Percentiles rank a stretch among this genome's conserved stretches.
Conservation (phyloP, 2,797 vertebrate species). For the Gymnoscopelus microlampas region DNA sequence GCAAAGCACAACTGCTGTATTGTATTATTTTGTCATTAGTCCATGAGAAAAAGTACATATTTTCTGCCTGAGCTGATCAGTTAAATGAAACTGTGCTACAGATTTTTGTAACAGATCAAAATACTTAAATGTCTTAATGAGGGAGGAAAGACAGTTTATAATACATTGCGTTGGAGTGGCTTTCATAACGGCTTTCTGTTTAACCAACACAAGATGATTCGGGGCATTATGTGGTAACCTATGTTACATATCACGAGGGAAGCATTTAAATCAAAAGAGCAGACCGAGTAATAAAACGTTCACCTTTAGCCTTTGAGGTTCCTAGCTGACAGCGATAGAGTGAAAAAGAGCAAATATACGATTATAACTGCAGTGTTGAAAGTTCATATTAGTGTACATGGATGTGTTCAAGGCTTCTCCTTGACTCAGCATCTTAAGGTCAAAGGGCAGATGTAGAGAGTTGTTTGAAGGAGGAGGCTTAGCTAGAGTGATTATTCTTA, state of each 20-base stretch:
- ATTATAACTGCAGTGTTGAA: slow-evolving; percentile 20
- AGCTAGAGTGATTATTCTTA: slow-evolving; percentile 14
- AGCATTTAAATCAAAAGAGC: not conserved
- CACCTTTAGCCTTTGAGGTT: slow-evolving; percentile 5
- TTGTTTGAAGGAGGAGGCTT: not conserved
- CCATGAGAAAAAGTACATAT: slow-evolving; percentile 13
- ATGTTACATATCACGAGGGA: too few relatives aligned
- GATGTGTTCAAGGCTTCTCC: slow-evolving; percentile 32
- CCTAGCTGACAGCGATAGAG: slow-evolving; percentile 3
- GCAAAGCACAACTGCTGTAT: not conserved
- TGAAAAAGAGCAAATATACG: slow-evolving; percentile 19
- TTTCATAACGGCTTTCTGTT: slow-evolving; percentile 39
- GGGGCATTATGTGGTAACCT: slow-evolving; percentile 14
- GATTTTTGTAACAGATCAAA: slow-evolving; percentile 5
- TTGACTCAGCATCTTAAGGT: slow-evolving; percentile 24
- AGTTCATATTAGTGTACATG: slow-evolving; percentile 14
- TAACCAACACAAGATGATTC: slow-evolving; percentile 29
- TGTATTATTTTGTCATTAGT: not conserved
- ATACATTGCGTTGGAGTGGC: slow-evolving; percentile 20
- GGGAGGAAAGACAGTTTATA: slow-evolving; percentile 16
- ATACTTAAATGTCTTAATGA: slow-evolving; percentile 13
- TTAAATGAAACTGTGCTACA: slow-evolving; percentile 2
- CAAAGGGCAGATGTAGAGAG: slow-evolving; percentile 25
- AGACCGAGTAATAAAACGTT: not conserved
- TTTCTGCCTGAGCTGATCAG: not conserved